Percentiles rank a stretch among this genome's conserved stretches.
Evolutionary conservation across 2,797 vertebrate genomes (phyloP).

Genomic region (Choloepus didactylus): DNA sequence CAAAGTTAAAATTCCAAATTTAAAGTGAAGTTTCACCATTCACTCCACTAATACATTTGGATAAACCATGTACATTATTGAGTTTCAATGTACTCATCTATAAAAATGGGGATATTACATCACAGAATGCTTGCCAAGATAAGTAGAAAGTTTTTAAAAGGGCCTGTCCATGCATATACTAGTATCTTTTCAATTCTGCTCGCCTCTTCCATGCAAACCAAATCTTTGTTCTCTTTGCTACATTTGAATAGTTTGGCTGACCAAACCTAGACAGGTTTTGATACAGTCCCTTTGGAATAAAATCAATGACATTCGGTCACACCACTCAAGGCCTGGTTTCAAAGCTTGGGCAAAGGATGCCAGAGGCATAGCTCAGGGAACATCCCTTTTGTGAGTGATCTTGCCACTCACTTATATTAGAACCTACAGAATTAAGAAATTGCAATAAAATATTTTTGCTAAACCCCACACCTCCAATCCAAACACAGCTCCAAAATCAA

Average conservation of each 20-base stretch:
- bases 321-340: slow-evolving; percentile 42
- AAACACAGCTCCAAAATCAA: slow-evolving; percentile 9
- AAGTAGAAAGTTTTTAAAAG: not conserved
- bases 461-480: not conserved
- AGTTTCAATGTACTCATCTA: not conserved
- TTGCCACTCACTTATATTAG: not conserved
- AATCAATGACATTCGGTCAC: not conserved
- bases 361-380: not conserved
- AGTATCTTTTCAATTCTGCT: not conserved
- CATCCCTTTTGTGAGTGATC: not conserved
- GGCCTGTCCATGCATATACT: not conserved
- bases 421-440: not conserved
- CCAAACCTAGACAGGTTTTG: not conserved
- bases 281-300: not conserved
- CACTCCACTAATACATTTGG: not conserved
- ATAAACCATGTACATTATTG: not conserved
- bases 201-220: not conserved
- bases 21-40: slow-evolving; percentile 15
- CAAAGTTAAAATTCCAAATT: not conserved
- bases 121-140: not conserved
- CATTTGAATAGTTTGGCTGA: not conserved
- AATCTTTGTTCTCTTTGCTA: not conserved
- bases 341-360: not conserved
- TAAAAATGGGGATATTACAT: not conserved
- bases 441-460: not conserved